Percentiles rank a stretch among this genome's conserved stretches.
Evolutionary conservation across 2,113 vertebrate genomes (phyloP).

Genomic region (Chelonoidis abingdonii): DNA sequence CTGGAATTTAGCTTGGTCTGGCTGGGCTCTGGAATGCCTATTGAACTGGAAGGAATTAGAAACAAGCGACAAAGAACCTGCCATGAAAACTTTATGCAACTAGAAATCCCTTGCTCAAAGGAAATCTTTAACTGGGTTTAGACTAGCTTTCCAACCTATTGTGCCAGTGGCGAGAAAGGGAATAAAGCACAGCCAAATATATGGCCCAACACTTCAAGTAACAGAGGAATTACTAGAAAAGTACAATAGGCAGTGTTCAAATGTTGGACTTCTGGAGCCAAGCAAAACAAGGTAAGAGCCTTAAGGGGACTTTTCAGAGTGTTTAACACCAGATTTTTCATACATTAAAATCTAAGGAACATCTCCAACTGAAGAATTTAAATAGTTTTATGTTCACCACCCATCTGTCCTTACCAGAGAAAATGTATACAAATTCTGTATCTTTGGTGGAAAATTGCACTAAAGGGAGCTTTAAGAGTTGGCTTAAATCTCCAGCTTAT

Average conservation of each 20-base stretch:
- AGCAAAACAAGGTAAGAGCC: background rate
- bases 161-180: background rate
- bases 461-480: background rate
- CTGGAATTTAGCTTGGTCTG: background rate
- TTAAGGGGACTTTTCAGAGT: background rate
- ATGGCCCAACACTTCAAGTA: background rate
- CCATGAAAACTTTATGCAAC: background rate
- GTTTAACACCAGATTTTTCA: background rate
- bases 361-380: background rate
- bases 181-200: background rate
- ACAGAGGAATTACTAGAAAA: background rate
- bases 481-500: background rate
- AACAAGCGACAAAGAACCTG: background rate
- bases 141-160: background rate
- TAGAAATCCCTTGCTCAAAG: background rate
- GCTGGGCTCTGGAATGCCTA: background rate
- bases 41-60: background rate
- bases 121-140: background rate
- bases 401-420: background rate
- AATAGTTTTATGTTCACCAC: background rate
- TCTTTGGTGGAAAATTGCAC: background rate
- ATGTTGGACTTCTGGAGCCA: background rate
- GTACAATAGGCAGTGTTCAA: background rate
- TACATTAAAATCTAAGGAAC: background rate
- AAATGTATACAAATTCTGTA: background rate